These are phyloP conservation scores for Ataeniobius toweri DNA, from an alignment of 2,797 vertebrate species.

Conservation along the genomic window DNA sequence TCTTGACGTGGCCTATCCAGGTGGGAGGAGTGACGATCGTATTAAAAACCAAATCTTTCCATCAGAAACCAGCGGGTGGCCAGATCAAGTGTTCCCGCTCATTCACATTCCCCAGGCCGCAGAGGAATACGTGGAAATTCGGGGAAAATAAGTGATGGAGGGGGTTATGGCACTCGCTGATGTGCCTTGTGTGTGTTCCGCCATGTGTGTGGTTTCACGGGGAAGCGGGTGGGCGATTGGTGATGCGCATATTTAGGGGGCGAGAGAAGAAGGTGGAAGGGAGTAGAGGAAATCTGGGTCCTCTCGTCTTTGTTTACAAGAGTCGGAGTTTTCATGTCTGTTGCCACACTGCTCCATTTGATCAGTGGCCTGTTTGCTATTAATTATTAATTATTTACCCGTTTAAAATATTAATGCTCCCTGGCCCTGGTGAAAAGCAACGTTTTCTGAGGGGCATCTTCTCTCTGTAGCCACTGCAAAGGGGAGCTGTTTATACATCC, in stretches of 20 bases:
- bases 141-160: constrained; percentile 64
- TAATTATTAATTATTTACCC: constrained; percentile 85
- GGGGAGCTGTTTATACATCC: constrained; percentile 68
- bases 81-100: constrained; percentile 81
- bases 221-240: constrained; percentile 45
- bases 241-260: constrained; percentile 77
- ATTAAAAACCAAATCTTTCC: constrained; percentile 84
- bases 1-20: constrained; percentile 76
- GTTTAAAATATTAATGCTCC: constrained; percentile 79
- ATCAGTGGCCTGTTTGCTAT: constrained; percentile 80
- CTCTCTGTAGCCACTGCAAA: constrained; percentile 67
- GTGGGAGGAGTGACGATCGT: constrained; percentile 81
- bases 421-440: constrained; percentile 60
- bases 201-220: constrained; percentile 50
- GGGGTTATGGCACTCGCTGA: constrained; percentile 44
- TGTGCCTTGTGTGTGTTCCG: constrained; percentile 48
- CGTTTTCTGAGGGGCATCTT: constrained; percentile 61
- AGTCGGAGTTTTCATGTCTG: constrained; percentile 73
- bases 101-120: constrained; percentile 74
- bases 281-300: constrained; percentile 70
- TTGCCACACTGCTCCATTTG: constrained; percentile 77
- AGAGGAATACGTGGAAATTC: constrained; percentile 69
- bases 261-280: constrained; percentile 55
- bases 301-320: constrained; percentile 80
- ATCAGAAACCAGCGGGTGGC: constrained; percentile 81